Percentiles rank a stretch among this genome's conserved stretches.
These are phyloP conservation scores for Typhlichthys eigenmanni DNA, from an alignment of 2,797 vertebrate genomes.

Conservation along the genomic window DNA sequence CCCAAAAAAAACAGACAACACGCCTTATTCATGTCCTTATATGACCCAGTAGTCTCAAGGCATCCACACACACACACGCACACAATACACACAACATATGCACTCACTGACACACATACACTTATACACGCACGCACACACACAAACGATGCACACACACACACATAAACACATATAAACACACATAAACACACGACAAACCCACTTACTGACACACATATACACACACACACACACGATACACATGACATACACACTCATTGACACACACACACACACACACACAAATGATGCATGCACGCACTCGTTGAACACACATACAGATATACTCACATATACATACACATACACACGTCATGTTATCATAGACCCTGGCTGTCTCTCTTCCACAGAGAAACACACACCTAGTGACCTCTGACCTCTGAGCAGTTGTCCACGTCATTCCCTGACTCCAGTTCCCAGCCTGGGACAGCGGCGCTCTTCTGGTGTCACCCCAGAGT, in stretches of 20 bases:
- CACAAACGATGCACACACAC: not conserved
- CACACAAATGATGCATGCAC: not conserved
- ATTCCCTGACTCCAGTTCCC: constrained; percentile 20
- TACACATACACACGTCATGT: too few species aligned
- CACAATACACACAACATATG: not conserved
- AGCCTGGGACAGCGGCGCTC: too few species aligned
- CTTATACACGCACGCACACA: constrained; percentile 10
- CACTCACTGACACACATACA: constrained; percentile 21
- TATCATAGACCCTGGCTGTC: constrained; percentile 4
- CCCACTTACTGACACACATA: constrained; percentile 5
- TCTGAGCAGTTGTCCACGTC: constrained; percentile 49
- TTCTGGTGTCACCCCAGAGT: too few species aligned
- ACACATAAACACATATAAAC: not conserved
- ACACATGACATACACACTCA: not conserved
- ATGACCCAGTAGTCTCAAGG: constrained; percentile 45
- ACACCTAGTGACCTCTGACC: constrained; percentile 45
- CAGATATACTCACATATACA: not conserved
- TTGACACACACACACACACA: constrained; percentile 3
- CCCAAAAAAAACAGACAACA: constrained; percentile 10
- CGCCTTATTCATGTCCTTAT: constrained; percentile 50
- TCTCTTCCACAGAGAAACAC: constrained; percentile 37
- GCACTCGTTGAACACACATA: not conserved
- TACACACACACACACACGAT: constrained; percentile 10
- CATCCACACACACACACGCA: not conserved
- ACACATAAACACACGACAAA: not conserved